Conservation (phyloP, 2,113 vertebrate species). For the Cephalopterus ornatus region DNA sequence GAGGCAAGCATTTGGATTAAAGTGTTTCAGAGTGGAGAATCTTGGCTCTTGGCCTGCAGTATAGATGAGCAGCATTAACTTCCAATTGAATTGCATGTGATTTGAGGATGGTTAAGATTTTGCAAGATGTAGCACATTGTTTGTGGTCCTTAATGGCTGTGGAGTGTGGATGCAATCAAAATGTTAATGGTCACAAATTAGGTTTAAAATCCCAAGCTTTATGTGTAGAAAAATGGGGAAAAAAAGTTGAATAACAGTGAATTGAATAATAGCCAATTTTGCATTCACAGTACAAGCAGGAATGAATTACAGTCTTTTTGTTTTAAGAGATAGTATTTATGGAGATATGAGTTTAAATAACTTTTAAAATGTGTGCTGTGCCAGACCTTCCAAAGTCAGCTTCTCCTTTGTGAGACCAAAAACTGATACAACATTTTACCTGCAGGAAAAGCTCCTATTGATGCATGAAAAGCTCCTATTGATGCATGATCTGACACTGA, state of each 20-base stretch:
- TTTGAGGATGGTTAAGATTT: neutral
- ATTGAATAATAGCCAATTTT: conserved; percentile 34
- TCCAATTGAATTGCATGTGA: neutral
- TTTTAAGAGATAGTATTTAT: conserved; percentile 44
- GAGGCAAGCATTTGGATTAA: conserved; percentile 17
- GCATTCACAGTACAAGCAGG: neutral
- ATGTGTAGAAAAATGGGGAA: neutral
- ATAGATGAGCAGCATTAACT: conserved; percentile 12
- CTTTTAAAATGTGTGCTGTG: neutral
- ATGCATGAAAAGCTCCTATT: neutral
- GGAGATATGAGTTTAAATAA: neutral
- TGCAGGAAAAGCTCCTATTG: neutral
- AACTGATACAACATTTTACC: neutral
- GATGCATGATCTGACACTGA: neutral
- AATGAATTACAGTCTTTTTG: conserved; percentile 22
- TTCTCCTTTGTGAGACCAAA: neutral
- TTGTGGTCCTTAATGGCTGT: neutral
- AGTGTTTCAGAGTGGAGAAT: conserved; percentile 17
- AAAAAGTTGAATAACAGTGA: neutral
- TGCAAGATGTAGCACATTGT: conserved; percentile 6
- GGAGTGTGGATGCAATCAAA: neutral
- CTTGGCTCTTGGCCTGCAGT: conserved; percentile 44
- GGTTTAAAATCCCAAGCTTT: neutral
- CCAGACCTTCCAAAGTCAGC: neutral
- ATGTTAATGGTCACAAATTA: conserved; percentile 9